Evolutionary conservation across 2,797 vertebrate species (phyloP).

Genomic region (Glossophaga mutica): DNA sequence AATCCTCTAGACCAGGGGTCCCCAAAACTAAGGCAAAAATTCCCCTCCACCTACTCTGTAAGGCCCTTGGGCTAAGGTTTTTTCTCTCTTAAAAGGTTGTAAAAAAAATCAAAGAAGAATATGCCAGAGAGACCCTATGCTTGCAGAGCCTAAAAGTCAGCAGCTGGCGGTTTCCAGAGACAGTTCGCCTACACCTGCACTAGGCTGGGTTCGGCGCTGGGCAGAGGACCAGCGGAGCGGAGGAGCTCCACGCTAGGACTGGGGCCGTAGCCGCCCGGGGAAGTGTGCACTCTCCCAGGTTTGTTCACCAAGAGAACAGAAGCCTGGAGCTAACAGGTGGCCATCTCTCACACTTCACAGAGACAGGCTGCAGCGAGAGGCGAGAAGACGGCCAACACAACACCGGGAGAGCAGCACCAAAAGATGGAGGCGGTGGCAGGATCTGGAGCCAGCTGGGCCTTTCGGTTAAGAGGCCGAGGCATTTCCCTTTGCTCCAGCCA

Average conservation of each 20-base stretch:
- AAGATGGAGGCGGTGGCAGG: not conserved
- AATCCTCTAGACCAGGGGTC: not conserved
- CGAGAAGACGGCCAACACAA: not conserved
- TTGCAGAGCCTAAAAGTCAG: not conserved
- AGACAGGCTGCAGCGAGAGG: not conserved
- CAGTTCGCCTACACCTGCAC: not conserved
- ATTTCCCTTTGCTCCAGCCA: not conserved
- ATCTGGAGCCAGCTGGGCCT: not conserved
- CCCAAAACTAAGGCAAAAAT: not conserved
- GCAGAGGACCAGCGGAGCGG: not conserved
- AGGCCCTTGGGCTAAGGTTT: not conserved
- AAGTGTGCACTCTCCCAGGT: not conserved
- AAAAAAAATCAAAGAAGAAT: not conserved
- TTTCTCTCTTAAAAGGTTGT: not conserved
- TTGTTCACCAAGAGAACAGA: not conserved
- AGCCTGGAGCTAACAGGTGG: not conserved
- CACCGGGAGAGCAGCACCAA: not conserved
- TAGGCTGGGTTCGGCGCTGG: not conserved
- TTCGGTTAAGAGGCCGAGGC: not conserved
- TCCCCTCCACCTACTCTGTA: not conserved
- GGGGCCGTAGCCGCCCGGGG: not conserved
- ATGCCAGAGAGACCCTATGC: not conserved
- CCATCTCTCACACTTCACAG: not conserved
- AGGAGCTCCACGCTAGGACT: not conserved
- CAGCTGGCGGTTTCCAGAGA: not conserved